These are phyloP conservation scores for Calameuta pallipes DNA, from an alignment of 2,888 invertebrate species.

Conservation along the genomic window DNA sequence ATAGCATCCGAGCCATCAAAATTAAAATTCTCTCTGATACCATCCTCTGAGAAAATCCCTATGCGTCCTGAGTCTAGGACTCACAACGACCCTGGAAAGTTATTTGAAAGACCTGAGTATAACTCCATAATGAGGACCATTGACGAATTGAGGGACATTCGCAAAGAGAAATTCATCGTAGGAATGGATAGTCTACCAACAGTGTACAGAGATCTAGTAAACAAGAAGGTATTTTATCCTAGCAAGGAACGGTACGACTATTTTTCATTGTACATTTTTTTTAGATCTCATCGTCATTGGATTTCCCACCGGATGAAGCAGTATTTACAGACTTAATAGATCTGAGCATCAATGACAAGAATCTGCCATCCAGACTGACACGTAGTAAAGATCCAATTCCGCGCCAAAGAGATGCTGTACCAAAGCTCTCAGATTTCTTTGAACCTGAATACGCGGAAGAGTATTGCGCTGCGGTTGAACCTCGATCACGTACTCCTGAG, in stretches of 20 bases:
- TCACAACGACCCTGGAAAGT: conserved; percentile 20
- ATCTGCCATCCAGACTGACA: conserved; percentile 46
- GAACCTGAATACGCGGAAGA: conserved; percentile 45
- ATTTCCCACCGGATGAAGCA: conserved; percentile 52
- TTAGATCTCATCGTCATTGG: conserved; percentile 46
- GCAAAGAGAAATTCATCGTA: conserved; percentile 41
- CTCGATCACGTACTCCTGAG: conserved; percentile 38
- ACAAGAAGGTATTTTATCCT: conserved; percentile 47
- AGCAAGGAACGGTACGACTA: not conserved
- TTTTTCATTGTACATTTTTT: not conserved
- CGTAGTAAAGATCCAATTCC: conserved; percentile 59
- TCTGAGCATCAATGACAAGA: conserved; percentile 51
- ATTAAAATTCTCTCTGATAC: not conserved
- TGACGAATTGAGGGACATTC: conserved; percentile 44
- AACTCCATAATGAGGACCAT: conserved; percentile 56
- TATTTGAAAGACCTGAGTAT: conserved; percentile 50
- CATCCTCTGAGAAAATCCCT: not conserved
- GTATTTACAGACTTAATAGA: conserved; percentile 55
- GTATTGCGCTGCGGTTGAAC: conserved; percentile 39
- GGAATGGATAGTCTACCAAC: conserved; percentile 46
- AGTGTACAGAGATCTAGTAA: conserved; percentile 41
- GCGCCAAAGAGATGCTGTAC: conserved; percentile 48
- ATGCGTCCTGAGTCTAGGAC: not conserved
- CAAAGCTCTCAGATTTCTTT: conserved; percentile 54
- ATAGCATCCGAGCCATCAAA: conserved; percentile 35